Percentiles rank a stretch among this genome's conserved stretches.
phyloP scores from a whole-genome alignment of 2,888 invertebrate genomes.

The Mimachlamys varia region DNA sequence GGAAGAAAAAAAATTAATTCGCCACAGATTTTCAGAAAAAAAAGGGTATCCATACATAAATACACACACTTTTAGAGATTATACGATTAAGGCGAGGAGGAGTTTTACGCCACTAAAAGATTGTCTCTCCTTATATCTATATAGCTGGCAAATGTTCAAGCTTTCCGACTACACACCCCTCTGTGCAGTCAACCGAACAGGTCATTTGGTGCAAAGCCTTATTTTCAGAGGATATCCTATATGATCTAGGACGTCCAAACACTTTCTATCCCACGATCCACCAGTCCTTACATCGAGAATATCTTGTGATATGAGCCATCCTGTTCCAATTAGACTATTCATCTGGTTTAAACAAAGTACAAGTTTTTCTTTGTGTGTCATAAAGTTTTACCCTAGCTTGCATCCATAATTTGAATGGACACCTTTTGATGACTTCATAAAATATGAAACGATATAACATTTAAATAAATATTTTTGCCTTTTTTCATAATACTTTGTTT shows the following conservation, averaged over 20 bases:
- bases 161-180: conserved; percentile 4
- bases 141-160: conserved; percentile 1
- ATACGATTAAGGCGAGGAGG: background rate
- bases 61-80: background rate
- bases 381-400: background rate
- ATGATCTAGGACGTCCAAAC: background rate
- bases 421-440: background rate
- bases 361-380: background rate
- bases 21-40: background rate
- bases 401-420: background rate
- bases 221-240: conserved; percentile 19
- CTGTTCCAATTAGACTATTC: background rate
- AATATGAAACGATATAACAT: background rate
- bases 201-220: conserved; percentile 25
- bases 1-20: background rate
- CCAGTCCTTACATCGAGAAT: background rate
- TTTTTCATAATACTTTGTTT: background rate
- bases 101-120: background rate
- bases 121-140: background rate
- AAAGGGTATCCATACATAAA: background rate
- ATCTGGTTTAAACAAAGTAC: background rate
- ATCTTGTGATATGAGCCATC: conserved; percentile 32
- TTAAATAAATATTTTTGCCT: too few relatives aligned
- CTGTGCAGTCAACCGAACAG: background rate
- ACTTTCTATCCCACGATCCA: conserved; percentile 28